phyloP scores from a whole-genome alignment of 2,888 invertebrate species.

The Pogonocherus hispidulus region DNA sequence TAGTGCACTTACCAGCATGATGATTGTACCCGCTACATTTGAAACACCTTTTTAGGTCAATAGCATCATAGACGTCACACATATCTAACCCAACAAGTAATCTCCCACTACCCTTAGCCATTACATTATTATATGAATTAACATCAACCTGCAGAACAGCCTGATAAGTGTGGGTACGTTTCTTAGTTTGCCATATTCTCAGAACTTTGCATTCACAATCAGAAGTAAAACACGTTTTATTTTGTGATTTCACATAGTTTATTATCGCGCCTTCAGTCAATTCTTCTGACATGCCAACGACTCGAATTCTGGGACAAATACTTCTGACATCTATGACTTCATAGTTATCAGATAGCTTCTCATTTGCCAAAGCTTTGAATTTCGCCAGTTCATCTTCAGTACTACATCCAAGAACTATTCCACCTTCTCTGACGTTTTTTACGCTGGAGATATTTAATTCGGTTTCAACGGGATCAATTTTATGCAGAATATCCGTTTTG shows the following conservation, averaged over 20 bases:
- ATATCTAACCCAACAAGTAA: not conserved
- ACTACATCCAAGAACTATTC: not conserved
- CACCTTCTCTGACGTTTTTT: not conserved
- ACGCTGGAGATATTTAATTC: not conserved
- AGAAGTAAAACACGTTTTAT: not conserved
- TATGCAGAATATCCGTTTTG: too few species aligned
- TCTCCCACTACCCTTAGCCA: not conserved
- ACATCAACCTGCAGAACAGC: not conserved
- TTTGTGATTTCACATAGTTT: not conserved
- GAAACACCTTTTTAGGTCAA: not conserved
- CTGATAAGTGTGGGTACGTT: not conserved
- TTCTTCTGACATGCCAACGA: not conserved
- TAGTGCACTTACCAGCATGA: not conserved
- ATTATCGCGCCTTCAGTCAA: not conserved
- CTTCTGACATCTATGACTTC: not conserved
- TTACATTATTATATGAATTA: not conserved
- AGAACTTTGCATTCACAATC: not conserved
- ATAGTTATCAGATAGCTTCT: not conserved
- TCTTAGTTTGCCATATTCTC: constrained; percentile 2
- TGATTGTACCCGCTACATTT: constrained; percentile 5
- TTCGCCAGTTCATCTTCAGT: not conserved
- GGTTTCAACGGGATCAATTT: too few species aligned
- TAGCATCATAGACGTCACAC: not conserved
- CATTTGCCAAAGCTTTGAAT: not conserved
- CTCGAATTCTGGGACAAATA: not conserved